These are phyloP conservation scores for Xestia sexstrigata DNA, from an alignment of 2,888 invertebrate species.

Conservation along the genomic window DNA sequence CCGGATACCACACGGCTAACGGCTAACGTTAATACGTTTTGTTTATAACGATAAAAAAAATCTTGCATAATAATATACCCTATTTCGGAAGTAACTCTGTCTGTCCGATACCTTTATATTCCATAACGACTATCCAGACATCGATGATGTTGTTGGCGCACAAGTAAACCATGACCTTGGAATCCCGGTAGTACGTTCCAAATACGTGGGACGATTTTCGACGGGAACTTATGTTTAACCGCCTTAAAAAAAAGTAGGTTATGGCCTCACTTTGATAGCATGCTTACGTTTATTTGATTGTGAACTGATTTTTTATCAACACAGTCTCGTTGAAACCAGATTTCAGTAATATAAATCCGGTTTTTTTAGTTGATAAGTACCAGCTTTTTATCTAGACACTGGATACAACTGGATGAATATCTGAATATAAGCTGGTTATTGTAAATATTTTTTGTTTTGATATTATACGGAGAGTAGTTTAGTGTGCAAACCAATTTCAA, in stretches of 20 bases:
- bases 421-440: conserved; percentile 3
- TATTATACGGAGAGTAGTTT: background rate
- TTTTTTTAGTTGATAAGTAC: conserved; percentile 20
- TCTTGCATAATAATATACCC: no score
- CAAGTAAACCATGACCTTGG: background rate
- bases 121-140: no score
- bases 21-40: no score
- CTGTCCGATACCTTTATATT: background rate
- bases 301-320: conserved; percentile 26
- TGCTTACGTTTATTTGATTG: conserved; percentile 21
- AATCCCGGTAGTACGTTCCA: background rate
- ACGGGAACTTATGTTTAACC: background rate
- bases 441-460: conserved; percentile 40
- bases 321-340: conserved; percentile 36
- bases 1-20: no score
- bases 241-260: no score
- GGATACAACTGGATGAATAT: conserved; percentile 37
- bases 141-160: background rate
- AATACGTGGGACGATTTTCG: background rate
- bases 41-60: no score
- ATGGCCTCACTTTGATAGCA: conserved; percentile 7
- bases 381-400: conserved; percentile 29
- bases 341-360: conserved; percentile 30
- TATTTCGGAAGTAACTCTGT: background rate
- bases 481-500: conserved; percentile 11